Evolutionary conservation across 2,888 invertebrate genomes (phyloP), one percentile per base, ranked within the genome.

Genomic region (Cheilosia impressa): DNA sequence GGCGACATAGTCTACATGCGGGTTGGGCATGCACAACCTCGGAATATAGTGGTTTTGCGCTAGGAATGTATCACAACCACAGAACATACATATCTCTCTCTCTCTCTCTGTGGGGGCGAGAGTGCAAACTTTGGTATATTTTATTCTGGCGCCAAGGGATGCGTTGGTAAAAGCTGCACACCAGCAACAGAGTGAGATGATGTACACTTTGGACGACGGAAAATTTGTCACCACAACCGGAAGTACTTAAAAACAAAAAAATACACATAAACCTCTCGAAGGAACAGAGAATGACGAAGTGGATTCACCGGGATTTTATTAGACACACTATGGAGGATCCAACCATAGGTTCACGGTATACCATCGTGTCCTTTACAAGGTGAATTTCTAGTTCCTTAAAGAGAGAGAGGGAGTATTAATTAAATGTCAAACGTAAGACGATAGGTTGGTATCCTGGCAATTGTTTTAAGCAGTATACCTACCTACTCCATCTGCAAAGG

Each of bases 171-270:
- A 38, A 38, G 10, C 38, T 58, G 17, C 19, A 34, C 34, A 38
- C 66, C 41, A 27, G 17, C 4, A 52, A 60, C 47, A 41, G 41
- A 65, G 71, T 58, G 66, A 53, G 72, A 72, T 72, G 65, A 66
- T 47, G 53, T 71, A 65, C 52, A 60, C 60, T 17, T 65, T 52
- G 78, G 71, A 68, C 19, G 55, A 68, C 38, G 68, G 66, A 63
- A 84, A 84, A 84, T 79, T 73, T 84, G 83, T 84, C 83, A 84
- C 78, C 83, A 79, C 79, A 75, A 73, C 50, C 79, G 83, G 83
- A 84, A 84, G 83, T 79, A 84, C 83, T 84, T 84, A 78, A 75
- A 81, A 78, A 38, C 10, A 47, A 19, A 19, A 17, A 47, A n/a
- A 45, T n/a, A n/a, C 52, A 72, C 62, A 73, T 73, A 72, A 68